A percentile compares a stretch with the other conserved stretches of the same genome.
Conservation (phyloP, 2,113 vertebrate genomes). For the Lampris megalopsis region DNA sequence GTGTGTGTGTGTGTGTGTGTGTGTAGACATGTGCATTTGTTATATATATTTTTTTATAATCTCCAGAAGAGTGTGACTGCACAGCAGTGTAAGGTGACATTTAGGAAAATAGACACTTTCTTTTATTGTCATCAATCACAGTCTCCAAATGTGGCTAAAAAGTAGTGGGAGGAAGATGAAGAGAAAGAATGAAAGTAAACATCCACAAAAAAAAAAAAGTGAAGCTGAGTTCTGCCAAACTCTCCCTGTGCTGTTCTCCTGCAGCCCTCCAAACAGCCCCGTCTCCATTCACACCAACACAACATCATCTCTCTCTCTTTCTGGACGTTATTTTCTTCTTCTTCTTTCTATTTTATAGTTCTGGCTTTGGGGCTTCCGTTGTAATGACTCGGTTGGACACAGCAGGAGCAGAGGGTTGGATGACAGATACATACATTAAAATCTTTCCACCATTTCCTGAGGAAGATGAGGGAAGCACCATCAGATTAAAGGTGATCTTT, state of each 20-base stretch:
- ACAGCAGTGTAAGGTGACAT: constrained; percentile 49
- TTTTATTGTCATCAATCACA: constrained; percentile 64
- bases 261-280: constrained; percentile 24
- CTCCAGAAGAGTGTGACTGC: constrained; percentile 53
- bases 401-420: constrained; percentile 28
- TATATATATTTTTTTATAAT: constrained; percentile 41
- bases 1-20: neutral
- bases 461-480: neutral
- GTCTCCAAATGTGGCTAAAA: constrained; percentile 65
- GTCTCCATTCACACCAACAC: constrained; percentile 40
- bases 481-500: constrained; percentile 52
- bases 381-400: constrained; percentile 45
- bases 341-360: constrained; percentile 49
- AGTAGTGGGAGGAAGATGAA: constrained; percentile 49
- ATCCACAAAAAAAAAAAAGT: constrained; percentile 35
- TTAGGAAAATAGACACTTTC: constrained; percentile 53
- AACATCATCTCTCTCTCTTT: constrained; percentile 49
- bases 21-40: neutral
- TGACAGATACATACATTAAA: constrained; percentile 61
- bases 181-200: neutral
- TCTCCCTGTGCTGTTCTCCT: constrained; percentile 60
- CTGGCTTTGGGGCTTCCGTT: constrained; percentile 40
- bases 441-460: constrained; percentile 49
- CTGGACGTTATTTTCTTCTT: constrained; percentile 37
- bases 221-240: constrained; percentile 70